Percentiles rank a stretch among this genome's conserved stretches.
These are phyloP conservation scores for Rhea pennata DNA, from an alignment of 2,113 vertebrate genomes.

Conservation along the genomic window DNA sequence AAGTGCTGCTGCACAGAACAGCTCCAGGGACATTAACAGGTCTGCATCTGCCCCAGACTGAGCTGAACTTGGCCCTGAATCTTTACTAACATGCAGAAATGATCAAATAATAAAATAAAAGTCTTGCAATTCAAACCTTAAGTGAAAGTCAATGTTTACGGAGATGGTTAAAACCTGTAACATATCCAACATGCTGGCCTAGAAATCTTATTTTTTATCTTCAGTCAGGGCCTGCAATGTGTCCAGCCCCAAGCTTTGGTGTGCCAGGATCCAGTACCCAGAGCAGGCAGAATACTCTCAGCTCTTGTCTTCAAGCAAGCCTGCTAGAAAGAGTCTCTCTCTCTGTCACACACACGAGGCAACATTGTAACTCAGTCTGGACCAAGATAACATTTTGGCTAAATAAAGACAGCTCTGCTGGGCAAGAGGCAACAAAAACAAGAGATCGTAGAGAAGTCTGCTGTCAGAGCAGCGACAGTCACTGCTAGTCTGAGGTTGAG, in stretches of 20 bases:
- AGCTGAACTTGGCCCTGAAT: background rate
- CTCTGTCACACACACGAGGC: too few relatives aligned
- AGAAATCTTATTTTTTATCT: background rate
- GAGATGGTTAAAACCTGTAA: background rate
- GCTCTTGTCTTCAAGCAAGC: too few relatives aligned
- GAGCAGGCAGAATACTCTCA: too few relatives aligned
- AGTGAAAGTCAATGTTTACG: background rate
- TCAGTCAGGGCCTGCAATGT: background rate
- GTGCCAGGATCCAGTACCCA: background rate
- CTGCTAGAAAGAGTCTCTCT: too few relatives aligned
- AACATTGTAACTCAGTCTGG: too few relatives aligned
- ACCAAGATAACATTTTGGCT: too few relatives aligned
- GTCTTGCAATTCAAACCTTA: background rate
- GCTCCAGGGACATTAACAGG: background rate
- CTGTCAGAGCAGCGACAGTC: too few relatives aligned
- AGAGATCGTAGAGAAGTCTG: too few relatives aligned
- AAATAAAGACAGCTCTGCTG: too few relatives aligned
- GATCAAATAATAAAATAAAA: background rate
- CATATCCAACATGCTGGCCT: too few relatives aligned
- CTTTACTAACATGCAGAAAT: background rate
- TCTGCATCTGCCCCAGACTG: background rate
- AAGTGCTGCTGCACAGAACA: background rate
- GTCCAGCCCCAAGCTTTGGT: background rate
- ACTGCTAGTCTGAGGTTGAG: too few relatives aligned
- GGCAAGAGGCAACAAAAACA: too few relatives aligned